Evolutionary conservation across 2,888 invertebrate species (phyloP), one percentile per base, ranked within the genome.

Genomic region (Tricholauxania praeusta): DNA sequence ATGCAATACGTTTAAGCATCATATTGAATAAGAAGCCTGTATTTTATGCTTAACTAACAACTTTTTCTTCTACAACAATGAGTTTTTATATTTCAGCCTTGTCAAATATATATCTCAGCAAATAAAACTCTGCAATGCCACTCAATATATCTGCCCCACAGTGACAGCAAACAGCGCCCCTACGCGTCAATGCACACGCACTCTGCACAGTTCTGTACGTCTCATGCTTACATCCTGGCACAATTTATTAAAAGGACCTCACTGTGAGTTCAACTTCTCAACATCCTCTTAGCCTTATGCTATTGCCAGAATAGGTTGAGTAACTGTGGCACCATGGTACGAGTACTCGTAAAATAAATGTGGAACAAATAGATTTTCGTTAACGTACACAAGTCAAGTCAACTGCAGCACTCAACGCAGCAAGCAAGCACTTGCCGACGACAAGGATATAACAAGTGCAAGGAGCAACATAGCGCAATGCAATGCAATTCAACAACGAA

Each of bases 331-430:
- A 39, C 39, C 39, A 39, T 39, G 10, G 39, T 39, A 39, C 39
- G 28, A 65, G 49, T 39, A 47, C n/a, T 39, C 66, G 49, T 32
- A 32, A 28, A 65, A 52, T 52, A 47, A 53, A 55, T 55, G 53
- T 66, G 66, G 55, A 66, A 55, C 66, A 65, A 65, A 49, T 49
- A 65, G 66, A 66, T 32, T 66, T n/a, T 19, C 55, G 55, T 66
- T 66, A 53, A 55, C 66, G 53, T 53, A 47, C 39, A 39, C 12
- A 39, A 66, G 47, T 66, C 19, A 28, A 66, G 66, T 66, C 66
- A 55, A 55, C 39, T 59, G 64, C 63, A 66, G 55, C 17, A 10
- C 10, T 39, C 39, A 39, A 47, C 39, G n/a, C n/a, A 62, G 19
- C 32, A 65, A 53, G 53, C 28, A 68, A 55, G 55, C 55, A 47